Evolutionary conservation across 2,888 invertebrate species (phyloP).

Genomic region (Salpingus planirostris): DNA sequence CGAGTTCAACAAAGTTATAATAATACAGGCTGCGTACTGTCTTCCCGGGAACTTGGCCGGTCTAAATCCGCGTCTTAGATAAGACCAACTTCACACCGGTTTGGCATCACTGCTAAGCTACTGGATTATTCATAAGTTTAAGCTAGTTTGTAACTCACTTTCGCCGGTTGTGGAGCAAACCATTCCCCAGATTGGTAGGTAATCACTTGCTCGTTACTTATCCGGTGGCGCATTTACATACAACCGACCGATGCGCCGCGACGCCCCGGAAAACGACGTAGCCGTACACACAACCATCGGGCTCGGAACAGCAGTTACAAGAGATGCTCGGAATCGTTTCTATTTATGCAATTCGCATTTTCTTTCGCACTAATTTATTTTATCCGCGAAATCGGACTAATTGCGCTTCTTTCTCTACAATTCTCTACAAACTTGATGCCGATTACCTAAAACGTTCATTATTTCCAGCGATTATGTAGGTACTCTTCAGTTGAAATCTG

Average conservation of each 20-base stretch:
- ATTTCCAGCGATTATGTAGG: no score
- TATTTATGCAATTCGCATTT: no score
- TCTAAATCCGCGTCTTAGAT: constrained; percentile 39
- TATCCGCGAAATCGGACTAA: no score
- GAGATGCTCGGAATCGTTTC: no score
- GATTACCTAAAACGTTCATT: no score
- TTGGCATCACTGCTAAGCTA: constrained; percentile 37
- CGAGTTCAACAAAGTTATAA: constrained; percentile 35
- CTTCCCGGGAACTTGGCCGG: constrained; percentile 29
- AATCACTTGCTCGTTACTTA: constrained; percentile 40
- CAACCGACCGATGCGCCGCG: constrained; percentile 9
- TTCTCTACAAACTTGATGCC: no score
- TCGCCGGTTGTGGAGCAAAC: constrained; percentile 30
- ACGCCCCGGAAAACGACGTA: no score
- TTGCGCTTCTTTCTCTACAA: no score
- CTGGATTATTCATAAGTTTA: constrained; percentile 41
- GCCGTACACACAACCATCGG: no score
- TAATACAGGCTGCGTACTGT: constrained; percentile 26
- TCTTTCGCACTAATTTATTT: no score
- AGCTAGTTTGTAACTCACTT: constrained; percentile 39
- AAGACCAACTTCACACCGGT: constrained; percentile 39
- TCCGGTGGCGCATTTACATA: constrained; percentile 26
- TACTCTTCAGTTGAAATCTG: no score
- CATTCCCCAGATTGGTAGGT: constrained; percentile 37
- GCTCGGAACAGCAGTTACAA: no score